Conservation (phyloP, 2,888 invertebrate genomes). For the Mystacides longicornis region DNA sequence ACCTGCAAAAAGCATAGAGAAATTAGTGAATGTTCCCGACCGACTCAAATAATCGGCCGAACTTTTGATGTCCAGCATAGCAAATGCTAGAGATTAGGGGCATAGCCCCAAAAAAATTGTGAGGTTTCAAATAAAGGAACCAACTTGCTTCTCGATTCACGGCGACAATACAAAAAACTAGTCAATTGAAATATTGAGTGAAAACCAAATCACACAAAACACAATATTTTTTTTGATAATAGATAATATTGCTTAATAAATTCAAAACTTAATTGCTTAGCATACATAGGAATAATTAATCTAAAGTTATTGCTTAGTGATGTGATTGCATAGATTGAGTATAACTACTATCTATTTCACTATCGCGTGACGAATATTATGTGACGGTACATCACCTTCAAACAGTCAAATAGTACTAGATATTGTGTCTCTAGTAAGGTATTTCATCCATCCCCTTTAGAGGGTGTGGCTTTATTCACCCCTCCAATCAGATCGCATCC, state of each 20-base stretch:
- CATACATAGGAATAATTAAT: no score
- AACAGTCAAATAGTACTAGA: not conserved
- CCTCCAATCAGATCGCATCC: not conserved
- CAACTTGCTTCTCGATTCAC: no score
- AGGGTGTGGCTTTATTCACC: not conserved
- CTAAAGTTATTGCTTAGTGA: no score
- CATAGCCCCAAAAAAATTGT: slow-evolving; percentile 34
- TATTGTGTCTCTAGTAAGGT: not conserved
- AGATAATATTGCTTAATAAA: no score
- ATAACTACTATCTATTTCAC: not conserved
- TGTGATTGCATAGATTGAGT: no score
- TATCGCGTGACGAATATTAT: not conserved
- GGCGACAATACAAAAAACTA: no score
- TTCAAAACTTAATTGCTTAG: no score
- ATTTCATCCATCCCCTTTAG: not conserved
- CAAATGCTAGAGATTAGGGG: slow-evolving; percentile 18
- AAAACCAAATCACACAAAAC: no score
- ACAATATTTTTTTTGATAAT: no score
- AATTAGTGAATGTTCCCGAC: slow-evolving; percentile 87
- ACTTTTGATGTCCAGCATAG: slow-evolving; percentile 88
- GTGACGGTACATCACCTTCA: not conserved
- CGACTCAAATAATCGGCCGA: slow-evolving; percentile 86
- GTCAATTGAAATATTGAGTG: no score
- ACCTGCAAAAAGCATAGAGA: slow-evolving; percentile 94
- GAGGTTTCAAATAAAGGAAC: slow-evolving; percentile 35